Conservation (phyloP, 2,113 vertebrate genomes). For the Cyanoderma ruficeps region DNA sequence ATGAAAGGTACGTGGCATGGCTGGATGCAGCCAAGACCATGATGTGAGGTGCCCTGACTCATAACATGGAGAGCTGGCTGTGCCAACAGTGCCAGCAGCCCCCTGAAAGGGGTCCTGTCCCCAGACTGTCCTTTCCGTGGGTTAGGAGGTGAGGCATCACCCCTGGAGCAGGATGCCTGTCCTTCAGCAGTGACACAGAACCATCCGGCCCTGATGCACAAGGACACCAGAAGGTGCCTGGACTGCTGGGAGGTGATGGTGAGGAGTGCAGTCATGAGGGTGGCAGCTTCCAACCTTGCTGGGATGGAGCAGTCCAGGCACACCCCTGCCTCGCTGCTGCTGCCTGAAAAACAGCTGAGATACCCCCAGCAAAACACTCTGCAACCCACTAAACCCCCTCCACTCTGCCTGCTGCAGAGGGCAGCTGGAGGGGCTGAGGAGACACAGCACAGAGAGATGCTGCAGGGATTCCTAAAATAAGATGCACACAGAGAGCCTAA, state of each 20-base stretch:
- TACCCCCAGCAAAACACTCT: neutral
- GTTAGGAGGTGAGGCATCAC: neutral
- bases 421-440: neutral
- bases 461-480: neutral
- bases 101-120: neutral
- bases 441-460: neutral
- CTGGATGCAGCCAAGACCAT: accelerated
- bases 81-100: neutral
- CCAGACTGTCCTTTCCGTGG: neutral
- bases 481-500: neutral
- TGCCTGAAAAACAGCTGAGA: neutral
- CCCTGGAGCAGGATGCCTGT: neutral
- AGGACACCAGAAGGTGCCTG: neutral
- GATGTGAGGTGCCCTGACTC: neutral
- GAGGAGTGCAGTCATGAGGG: neutral
- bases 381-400: no score
- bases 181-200: neutral
- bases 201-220: neutral
- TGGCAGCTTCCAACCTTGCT: neutral
- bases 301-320: neutral
- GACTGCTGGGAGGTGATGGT: neutral
- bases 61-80: accelerated
- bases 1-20: neutral
- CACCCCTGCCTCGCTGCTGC: neutral
- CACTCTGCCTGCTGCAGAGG: neutral